Percentiles rank a stretch among this genome's conserved stretches.
Evolutionary conservation across 2,888 invertebrate genomes (phyloP).

Genomic region (Ennomos fuscantarius): DNA sequence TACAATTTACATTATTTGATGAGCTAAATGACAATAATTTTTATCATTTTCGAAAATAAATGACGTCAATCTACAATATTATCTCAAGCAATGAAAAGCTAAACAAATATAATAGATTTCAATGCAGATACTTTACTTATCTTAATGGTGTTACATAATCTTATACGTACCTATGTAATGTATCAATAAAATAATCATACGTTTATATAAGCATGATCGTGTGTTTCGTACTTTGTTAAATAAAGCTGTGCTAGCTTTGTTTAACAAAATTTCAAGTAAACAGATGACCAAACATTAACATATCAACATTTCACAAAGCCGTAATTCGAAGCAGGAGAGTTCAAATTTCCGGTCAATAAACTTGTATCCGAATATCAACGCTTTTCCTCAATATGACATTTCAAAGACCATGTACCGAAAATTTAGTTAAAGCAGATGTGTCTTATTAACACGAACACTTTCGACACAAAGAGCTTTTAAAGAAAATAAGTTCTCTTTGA

Average conservation of each 20-base stretch:
- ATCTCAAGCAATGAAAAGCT: slow-evolving; percentile 33
- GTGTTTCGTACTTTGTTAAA: too few species aligned
- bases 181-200: slow-evolving; percentile 39
- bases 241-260: slow-evolving; percentile 8
- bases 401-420: slow-evolving; percentile 57
- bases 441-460: slow-evolving; percentile 56
- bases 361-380: slow-evolving; percentile 54
- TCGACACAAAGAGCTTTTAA: slow-evolving; percentile 51
- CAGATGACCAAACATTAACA: slow-evolving; percentile 13
- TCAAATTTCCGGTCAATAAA: slow-evolving; percentile 40
- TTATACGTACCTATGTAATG: slow-evolving; percentile 5
- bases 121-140: slow-evolving; percentile 38
- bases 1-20: slow-evolving; percentile 26
- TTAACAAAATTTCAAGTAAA: slow-evolving; percentile 19
- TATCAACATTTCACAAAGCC: slow-evolving; percentile 10
- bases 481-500: slow-evolving; percentile 49
- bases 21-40: slow-evolving; percentile 30
- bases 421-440: slow-evolving; percentile 69
- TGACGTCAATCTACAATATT: slow-evolving; percentile 32
- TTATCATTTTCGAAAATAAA: slow-evolving; percentile 32
- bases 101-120: slow-evolving; percentile 32
- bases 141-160: slow-evolving; percentile 27
- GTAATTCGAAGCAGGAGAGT: slow-evolving; percentile 23
- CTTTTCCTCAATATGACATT: slow-evolving; percentile 56
- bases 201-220: slow-evolving; percentile 2